These are phyloP conservation scores for Spermophilus dauricus DNA, from an alignment of 2,113 vertebrate genomes.

Conservation along the genomic window DNA sequence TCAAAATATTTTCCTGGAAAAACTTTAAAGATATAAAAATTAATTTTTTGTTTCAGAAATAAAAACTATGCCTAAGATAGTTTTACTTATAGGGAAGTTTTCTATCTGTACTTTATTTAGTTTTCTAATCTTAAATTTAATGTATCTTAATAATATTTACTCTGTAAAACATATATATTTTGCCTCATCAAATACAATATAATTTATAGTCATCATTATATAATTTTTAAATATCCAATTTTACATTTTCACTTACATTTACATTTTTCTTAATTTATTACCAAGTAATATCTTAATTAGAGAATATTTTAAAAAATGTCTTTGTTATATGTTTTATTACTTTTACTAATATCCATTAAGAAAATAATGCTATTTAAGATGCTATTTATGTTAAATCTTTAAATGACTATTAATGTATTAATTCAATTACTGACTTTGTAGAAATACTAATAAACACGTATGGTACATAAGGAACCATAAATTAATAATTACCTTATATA, in stretches of 20 bases:
- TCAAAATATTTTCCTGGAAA: constrained; percentile 68
- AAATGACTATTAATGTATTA: neutral
- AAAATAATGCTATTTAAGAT: neutral
- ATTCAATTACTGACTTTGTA: neutral
- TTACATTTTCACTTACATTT: neutral
- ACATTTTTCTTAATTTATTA: neutral
- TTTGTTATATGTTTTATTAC: neutral
- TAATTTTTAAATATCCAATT: neutral
- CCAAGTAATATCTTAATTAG: neutral
- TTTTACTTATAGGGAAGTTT: constrained; percentile 9
- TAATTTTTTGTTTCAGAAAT: constrained; percentile 58
- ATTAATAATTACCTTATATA: neutral
- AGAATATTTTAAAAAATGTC: neutral
- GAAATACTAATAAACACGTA: neutral
- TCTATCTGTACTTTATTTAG: neutral
- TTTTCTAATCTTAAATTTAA: neutral
- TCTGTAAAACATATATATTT: neutral
- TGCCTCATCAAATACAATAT: neutral
- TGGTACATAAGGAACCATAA: neutral
- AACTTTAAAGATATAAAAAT: constrained; percentile 67
- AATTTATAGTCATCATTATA: neutral
- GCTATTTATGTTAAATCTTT: neutral
- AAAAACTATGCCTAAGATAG: constrained; percentile 80
- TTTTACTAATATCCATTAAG: neutral
- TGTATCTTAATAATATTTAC: neutral